Conservation (phyloP, 2,797 vertebrate genomes). For the Chanos chanos region DNA sequence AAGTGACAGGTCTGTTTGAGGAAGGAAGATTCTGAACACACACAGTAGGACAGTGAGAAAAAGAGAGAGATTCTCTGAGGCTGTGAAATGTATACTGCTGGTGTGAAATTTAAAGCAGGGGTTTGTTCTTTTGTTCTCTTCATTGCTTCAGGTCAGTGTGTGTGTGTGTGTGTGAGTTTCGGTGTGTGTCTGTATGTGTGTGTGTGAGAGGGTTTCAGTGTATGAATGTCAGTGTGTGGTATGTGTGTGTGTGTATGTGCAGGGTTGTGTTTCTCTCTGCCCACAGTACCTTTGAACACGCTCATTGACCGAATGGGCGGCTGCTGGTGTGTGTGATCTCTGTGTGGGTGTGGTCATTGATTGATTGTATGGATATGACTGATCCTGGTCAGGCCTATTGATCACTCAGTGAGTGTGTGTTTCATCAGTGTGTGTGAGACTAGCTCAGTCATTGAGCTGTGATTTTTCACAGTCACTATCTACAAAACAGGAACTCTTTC, state of each 20-base stretch:
- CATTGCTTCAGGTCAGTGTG: conserved; percentile 35
- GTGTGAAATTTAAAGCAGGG: conserved; percentile 46
- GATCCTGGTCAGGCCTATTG: conserved; percentile 40
- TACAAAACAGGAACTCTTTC: conserved; percentile 23
- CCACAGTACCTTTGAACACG: too few species aligned
- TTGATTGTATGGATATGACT: conserved; percentile 32
- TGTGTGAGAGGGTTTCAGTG: not conserved
- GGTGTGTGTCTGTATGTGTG: conserved; percentile 14
- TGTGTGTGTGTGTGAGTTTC: not conserved
- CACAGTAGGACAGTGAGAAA: conserved; percentile 1
- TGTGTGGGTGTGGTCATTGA: too few species aligned
- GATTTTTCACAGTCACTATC: conserved; percentile 23
- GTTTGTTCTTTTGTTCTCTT: conserved; percentile 41
- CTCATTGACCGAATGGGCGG: conserved; percentile 32
- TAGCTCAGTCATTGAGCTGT: conserved; percentile 10
- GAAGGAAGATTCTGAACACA: not conserved
- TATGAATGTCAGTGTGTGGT: not conserved
- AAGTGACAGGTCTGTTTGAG: conserved; percentile 16
- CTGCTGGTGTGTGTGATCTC: conserved; percentile 5
- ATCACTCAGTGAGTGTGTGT: conserved; percentile 28
- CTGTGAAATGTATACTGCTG: conserved; percentile 46
- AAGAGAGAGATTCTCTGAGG: conserved; percentile 34
- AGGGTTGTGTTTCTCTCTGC: too few species aligned
- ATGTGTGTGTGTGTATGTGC: not conserved
- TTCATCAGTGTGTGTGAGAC: conserved; percentile 23